These are phyloP conservation scores for Phoebastria nigripes DNA, from an alignment of 2,797 vertebrate species.

Conservation along the genomic window DNA sequence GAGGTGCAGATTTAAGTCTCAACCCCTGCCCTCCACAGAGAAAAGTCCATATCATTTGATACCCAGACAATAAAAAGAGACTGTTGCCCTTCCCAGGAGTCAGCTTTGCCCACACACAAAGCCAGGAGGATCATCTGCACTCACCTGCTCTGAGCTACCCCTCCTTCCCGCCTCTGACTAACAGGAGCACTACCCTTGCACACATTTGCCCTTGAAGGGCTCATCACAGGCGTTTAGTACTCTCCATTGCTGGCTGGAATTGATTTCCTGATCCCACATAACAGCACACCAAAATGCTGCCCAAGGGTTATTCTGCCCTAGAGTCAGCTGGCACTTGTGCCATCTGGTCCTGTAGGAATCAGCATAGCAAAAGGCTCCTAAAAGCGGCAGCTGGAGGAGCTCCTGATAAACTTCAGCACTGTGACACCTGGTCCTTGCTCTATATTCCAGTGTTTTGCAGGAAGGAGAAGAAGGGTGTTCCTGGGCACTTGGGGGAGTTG, in stretches of 20 bases:
- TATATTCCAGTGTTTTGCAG: neutral
- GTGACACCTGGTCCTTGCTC: neutral
- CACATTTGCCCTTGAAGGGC: neutral
- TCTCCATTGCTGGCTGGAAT: neutral
- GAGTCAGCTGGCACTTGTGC: neutral
- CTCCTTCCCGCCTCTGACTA: neutral
- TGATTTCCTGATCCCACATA: neutral
- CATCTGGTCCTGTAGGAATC: neutral
- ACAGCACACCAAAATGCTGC: neutral
- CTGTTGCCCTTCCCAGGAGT: neutral
- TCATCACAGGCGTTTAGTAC: neutral
- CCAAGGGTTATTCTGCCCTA: neutral
- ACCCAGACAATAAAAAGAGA: neutral
- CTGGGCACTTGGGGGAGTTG: neutral
- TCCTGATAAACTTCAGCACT: neutral
- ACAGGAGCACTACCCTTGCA: neutral
- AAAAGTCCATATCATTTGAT: neutral
- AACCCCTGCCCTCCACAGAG: neutral
- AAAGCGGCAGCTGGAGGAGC: neutral
- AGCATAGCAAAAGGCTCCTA: neutral
- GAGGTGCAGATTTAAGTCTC: neutral
- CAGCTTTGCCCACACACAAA: neutral
- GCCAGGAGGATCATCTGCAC: neutral
- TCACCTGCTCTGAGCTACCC: neutral
- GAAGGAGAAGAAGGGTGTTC: neutral